Conservation (phyloP, 2,797 vertebrate species). For the Eulemur coronatus region DNA sequence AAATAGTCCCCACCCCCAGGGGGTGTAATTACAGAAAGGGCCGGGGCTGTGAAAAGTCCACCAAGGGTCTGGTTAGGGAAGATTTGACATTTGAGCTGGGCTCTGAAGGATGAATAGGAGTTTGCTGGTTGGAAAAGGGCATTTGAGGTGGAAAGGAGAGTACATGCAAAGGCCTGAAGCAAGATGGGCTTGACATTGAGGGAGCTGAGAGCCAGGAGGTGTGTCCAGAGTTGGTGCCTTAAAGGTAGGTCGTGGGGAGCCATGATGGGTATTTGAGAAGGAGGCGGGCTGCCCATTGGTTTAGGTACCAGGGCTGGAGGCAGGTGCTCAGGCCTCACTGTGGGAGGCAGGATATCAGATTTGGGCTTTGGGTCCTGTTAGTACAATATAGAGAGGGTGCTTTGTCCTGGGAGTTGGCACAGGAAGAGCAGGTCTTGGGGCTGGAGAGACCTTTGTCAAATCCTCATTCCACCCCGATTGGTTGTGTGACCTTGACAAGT, state of each 20-base stretch:
- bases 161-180: background rate
- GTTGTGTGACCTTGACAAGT: background rate
- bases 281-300: fast-evolving
- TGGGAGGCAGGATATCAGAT: background rate
- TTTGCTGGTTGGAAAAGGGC: background rate
- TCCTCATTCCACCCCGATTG: background rate
- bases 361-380: background rate
- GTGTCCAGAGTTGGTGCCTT: background rate
- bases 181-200: background rate
- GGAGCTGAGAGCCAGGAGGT: background rate
- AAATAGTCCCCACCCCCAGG: no score
- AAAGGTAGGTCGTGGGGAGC: background rate
- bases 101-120: background rate
- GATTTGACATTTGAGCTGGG: background rate
- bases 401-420: background rate
- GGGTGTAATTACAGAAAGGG: background rate
- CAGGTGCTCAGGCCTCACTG: background rate
- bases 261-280: background rate
- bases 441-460: background rate
- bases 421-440: background rate
- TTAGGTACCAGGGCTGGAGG: background rate
- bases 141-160: background rate
- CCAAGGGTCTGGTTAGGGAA: background rate
- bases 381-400: background rate
- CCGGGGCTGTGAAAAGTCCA: background rate